These are phyloP conservation scores for Cataglyphis albicans DNA, from an alignment of 2,888 invertebrate genomes.

Conservation along the genomic window DNA sequence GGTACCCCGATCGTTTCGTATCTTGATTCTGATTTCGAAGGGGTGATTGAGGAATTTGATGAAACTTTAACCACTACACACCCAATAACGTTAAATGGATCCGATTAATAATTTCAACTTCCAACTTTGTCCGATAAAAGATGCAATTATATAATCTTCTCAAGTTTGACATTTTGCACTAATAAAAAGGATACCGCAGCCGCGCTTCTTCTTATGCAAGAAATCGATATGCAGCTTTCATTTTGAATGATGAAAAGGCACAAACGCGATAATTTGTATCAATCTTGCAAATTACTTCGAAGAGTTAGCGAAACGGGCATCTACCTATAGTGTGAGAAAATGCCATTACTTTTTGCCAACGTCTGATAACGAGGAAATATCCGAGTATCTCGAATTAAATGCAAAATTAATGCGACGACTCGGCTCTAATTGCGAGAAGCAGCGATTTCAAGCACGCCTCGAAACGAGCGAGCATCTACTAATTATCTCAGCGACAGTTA, in stretches of 20 bases:
- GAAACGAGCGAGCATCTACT: constrained; percentile 43
- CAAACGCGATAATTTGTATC: neutral
- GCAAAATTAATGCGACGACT: constrained; percentile 53
- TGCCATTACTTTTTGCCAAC: constrained; percentile 33
- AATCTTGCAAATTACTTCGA: constrained; percentile 13
- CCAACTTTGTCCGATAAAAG: neutral
- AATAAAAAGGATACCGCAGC: neutral
- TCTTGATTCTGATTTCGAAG: constrained; percentile 10
- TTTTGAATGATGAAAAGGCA: neutral
- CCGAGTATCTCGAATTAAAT: constrained; percentile 46
- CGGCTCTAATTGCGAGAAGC: constrained; percentile 51
- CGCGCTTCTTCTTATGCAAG: neutral
- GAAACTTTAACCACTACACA: constrained; percentile 7
- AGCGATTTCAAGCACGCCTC: constrained; percentile 45
- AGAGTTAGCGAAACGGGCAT: constrained; percentile 13
- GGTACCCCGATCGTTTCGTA: constrained; percentile 28
- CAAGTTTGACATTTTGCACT: neutral
- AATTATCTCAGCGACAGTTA: constrained; percentile 55
- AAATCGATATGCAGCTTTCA: constrained; percentile 21
- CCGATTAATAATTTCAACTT: constrained; percentile 20
- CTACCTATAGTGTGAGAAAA: constrained; percentile 8
- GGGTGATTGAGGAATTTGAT: neutral
- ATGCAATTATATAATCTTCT: neutral
- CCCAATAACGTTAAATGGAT: constrained; percentile 10
- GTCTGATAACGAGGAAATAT: constrained; percentile 51